These are phyloP conservation scores for Podargus strigoides DNA, from an alignment of 2,797 vertebrate species.

Conservation along the genomic window DNA sequence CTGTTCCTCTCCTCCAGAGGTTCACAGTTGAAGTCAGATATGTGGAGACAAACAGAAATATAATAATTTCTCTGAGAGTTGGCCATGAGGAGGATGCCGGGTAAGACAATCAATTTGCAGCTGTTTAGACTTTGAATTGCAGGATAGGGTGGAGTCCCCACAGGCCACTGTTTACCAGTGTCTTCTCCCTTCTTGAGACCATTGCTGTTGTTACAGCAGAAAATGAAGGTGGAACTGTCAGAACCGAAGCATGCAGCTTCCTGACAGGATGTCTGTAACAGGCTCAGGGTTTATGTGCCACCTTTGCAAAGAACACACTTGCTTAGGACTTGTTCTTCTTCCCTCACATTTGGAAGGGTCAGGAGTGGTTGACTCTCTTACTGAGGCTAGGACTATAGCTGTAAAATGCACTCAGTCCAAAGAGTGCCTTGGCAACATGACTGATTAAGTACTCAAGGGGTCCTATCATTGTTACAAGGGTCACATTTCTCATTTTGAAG, in stretches of 20 bases:
- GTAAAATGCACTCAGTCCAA: background rate
- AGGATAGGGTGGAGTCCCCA: background rate
- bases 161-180: background rate
- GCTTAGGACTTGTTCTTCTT: background rate
- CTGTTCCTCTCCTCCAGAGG: slow-evolving; percentile 67
- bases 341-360: background rate
- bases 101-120: slow-evolving; percentile 63
- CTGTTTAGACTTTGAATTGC: background rate
- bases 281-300: background rate
- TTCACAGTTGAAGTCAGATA: slow-evolving; percentile 75
- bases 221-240: background rate
- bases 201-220: background rate
- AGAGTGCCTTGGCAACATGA: background rate
- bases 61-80: slow-evolving; percentile 61
- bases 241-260: background rate
- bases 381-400: background rate
- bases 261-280: background rate
- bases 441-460: background rate
- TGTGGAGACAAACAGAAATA: slow-evolving; percentile 59
- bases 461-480: background rate
- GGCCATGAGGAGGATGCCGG: slow-evolving; percentile 50
- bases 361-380: background rate
- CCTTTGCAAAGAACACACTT: background rate
- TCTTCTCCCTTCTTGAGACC: background rate
- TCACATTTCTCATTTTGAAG: background rate